Evolutionary conservation across 2,888 invertebrate species (phyloP).

Genomic region (Drosophila neotestacea): DNA sequence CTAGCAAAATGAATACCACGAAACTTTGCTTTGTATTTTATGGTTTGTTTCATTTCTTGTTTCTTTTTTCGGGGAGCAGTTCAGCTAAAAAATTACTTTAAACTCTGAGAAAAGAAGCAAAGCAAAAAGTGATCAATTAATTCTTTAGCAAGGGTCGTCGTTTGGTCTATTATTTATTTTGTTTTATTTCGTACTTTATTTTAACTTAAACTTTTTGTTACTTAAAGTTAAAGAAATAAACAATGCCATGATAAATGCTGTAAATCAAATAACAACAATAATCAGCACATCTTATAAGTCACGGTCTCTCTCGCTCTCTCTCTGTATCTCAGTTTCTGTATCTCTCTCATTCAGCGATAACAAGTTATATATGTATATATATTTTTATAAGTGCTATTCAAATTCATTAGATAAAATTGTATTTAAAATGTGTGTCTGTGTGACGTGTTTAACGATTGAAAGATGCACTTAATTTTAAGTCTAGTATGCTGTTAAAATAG

Average conservation of each 20-base stretch:
- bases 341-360: conserved; percentile 16
- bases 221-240: conserved; percentile 15
- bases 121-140: conserved; percentile 51
- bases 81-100: conserved; percentile 17
- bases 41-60: neutral
- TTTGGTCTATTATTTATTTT: conserved; percentile 16
- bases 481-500: conserved; percentile 17
- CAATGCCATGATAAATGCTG: conserved; percentile 14
- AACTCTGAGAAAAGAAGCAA: conserved; percentile 33
- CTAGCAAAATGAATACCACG: conserved; percentile 40
- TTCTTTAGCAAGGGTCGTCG: conserved; percentile 31
- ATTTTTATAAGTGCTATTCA: conserved; percentile 33
- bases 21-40: conserved; percentile 52
- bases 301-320: neutral
- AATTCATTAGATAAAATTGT: conserved; percentile 64
- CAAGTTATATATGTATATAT: conserved; percentile 26
- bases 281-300: conserved; percentile 7
- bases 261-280: conserved; percentile 44
- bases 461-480: conserved; percentile 22
- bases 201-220: conserved; percentile 13
- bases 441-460: conserved; percentile 27
- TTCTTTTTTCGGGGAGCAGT: conserved; percentile 9
- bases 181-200: conserved; percentile 15
- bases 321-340: neutral
- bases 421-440: conserved; percentile 12